Evolutionary conservation across 1,140 invertebrate species (phyloP), one percentile per base, ranked within the genome.

Genomic region (Trichogramma pretiosum): DNA sequence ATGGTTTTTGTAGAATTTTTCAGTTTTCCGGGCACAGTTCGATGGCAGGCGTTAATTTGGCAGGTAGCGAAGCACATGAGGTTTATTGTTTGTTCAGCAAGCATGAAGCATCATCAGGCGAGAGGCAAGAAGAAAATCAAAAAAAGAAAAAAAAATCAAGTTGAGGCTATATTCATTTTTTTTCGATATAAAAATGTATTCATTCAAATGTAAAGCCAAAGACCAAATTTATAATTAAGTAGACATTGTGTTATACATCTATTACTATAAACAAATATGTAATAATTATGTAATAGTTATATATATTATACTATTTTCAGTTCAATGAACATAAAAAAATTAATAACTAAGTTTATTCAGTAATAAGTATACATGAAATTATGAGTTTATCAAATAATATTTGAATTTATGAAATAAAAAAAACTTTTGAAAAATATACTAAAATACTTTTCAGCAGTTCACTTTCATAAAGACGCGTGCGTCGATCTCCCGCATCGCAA

Each of bases 81-180:
- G 64, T 68, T 63, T 68, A 59, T 56, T 55, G 46, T 55, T 51
- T 50, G 53, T 70, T 71, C 69, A 73, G 72, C 70, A 70, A 71
- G 69, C 69, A 70, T 73, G 70, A 72, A 74, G 72, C 69, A 71
- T 74, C 72, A 64, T 70, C 71, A 74, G 65, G 71, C 70, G 68
- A 73, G 67, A 73, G 67, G 69, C 70, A 70, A 72, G 68, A 71
- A 71, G 67, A 70, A 71, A 72, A 72, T 70, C 65, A 70, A 70
- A 70, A 72, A 72, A 72, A 70, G 62, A 70, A 69, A 72, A 70
- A 51, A 64, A 69, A 70, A 62, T 66, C 64, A 63, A 70, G 66
- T 72, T 69, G 62, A 72, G 66, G 62, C 68, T 68, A 64, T 11
- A 7, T 5, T 28, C n/a, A n/a, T n/a, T n/a, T n/a, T n/a, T n/a